Evolutionary conservation across 2,113 vertebrate genomes (phyloP).

Genomic region (Pelmatolapia mariae): DNA sequence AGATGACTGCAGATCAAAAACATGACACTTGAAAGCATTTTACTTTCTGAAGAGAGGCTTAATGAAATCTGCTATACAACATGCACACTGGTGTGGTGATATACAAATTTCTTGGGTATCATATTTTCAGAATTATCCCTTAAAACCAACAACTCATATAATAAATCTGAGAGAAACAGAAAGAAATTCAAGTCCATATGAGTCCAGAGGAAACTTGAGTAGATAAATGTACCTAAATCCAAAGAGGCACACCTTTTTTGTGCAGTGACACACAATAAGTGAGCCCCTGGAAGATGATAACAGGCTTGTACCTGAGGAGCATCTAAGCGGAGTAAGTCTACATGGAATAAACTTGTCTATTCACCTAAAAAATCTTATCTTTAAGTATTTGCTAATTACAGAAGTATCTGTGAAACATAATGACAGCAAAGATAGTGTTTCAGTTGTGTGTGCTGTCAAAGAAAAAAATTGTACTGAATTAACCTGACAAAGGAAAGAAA

Average conservation of each 20-base stretch:
- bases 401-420: not conserved
- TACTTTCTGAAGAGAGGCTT: not conserved
- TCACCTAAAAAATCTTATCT: constrained; percentile 61
- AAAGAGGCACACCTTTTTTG: constrained; percentile 45
- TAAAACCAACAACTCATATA: not conserved
- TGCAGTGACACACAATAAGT: constrained; percentile 64
- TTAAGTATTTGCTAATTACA: not conserved
- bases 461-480: not conserved
- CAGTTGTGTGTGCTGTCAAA: not conserved
- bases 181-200: not conserved
- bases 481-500: not conserved
- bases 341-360: constrained; percentile 78
- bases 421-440: not conserved
- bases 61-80: not conserved
- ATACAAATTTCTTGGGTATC: not conserved
- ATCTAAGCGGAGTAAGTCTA: constrained; percentile 80
- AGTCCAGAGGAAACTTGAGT: not conserved
- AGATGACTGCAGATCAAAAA: not conserved
- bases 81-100: not conserved
- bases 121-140: not conserved
- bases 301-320: constrained; percentile 80
- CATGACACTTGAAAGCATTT: not conserved
- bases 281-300: constrained; percentile 78
- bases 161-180: not conserved
- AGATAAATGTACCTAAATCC: not conserved